These are phyloP conservation scores for Oreamnos americanus DNA, from an alignment of 2,113 vertebrate species.

Conservation along the genomic window DNA sequence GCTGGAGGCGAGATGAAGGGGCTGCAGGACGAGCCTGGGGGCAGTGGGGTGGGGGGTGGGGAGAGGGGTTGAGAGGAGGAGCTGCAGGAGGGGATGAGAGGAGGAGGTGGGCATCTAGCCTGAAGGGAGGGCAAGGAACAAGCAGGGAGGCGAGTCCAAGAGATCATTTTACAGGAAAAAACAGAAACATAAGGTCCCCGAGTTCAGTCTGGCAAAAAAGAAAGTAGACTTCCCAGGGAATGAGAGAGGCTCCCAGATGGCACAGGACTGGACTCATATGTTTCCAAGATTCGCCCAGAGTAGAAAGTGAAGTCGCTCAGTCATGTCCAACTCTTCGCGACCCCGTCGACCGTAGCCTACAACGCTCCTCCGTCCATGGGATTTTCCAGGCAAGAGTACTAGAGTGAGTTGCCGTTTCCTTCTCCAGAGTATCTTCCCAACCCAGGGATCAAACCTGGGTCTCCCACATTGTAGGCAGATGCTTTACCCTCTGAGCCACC, in stretches of 20 bases:
- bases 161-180: neutral
- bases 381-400: no score
- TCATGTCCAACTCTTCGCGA: no score
- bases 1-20: neutral
- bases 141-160: neutral
- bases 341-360: no score
- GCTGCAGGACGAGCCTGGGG: neutral
- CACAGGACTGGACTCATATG: neutral
- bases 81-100: neutral
- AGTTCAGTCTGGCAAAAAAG: neutral
- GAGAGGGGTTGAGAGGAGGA: neutral
- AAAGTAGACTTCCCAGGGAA: neutral
- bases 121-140: neutral
- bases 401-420: no score
- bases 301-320: neutral
- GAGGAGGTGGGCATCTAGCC: rapidly evolving
- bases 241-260: neutral
- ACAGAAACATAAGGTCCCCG: neutral
- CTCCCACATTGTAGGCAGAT: no score
- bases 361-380: rapidly evolving
- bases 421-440: no score
- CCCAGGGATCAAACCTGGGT: no score
- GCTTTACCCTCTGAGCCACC: no score
- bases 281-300: neutral
- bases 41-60: rapidly evolving